Evolutionary conservation across 1,140 invertebrate species (phyloP).

Genomic region (Euglossa dilemma): DNA sequence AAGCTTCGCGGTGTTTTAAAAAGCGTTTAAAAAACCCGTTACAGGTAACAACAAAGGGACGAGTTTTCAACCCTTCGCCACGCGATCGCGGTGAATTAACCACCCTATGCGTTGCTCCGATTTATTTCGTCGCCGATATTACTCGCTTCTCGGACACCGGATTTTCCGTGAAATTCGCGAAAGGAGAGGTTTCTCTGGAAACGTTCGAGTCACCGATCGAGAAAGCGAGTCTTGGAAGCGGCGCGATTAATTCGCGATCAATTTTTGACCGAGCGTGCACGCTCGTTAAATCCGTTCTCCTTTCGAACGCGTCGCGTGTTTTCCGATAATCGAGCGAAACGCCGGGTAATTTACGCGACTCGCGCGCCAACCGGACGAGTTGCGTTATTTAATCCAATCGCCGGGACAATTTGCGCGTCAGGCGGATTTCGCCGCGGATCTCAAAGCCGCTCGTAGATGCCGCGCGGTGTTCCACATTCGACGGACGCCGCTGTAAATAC

Average conservation of each 20-base stretch:
- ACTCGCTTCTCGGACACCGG: too few relatives aligned
- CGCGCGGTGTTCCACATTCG: constrained; percentile 6
- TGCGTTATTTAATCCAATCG: constrained; percentile 37
- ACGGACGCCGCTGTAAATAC: constrained; percentile 16
- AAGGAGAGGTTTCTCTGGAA: too few relatives aligned
- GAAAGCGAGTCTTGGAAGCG: background rate
- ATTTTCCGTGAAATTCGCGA: too few relatives aligned
- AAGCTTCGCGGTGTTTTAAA: background rate
- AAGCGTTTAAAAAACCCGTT: background rate
- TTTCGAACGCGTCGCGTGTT: constrained; percentile 22
- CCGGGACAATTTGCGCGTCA: constrained; percentile 32
- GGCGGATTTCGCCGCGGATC: constrained; percentile 22
- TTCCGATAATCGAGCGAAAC: constrained; percentile 38
- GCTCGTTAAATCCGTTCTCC: constrained; percentile 19
- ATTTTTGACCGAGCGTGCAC: constrained; percentile 10
- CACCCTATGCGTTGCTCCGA: too few relatives aligned
- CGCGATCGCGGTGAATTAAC: too few relatives aligned
- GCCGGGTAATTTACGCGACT: constrained; percentile 29
- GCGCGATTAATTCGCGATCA: constrained; percentile 8
- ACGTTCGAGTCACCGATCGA: background rate
- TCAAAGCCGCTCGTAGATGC: constrained; percentile 7
- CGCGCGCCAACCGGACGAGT: background rate
- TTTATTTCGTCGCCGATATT: too few relatives aligned
- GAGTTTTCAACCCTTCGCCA: background rate
- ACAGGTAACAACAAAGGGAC: background rate